Conservation (phyloP, 2,797 vertebrate genomes). For the Etheostoma nigrum region DNA sequence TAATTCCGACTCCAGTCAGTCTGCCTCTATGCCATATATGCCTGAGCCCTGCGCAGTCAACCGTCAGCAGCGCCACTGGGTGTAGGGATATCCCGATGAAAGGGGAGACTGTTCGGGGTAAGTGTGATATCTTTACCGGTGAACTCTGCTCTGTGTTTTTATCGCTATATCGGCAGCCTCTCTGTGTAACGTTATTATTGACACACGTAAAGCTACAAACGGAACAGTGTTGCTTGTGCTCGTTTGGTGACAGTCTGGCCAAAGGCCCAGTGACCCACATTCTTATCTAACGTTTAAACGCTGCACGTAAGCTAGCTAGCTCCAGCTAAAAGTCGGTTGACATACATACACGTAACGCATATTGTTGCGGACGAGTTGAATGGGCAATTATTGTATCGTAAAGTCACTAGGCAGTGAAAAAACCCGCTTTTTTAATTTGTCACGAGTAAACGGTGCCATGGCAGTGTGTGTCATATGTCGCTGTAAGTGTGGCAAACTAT, state of each 20-base stretch:
- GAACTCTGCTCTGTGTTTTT: background rate
- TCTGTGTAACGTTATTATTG: background rate
- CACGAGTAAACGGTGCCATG: background rate
- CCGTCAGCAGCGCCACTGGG: slow-evolving; percentile 77
- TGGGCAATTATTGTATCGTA: background rate
- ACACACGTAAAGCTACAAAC: slow-evolving; percentile 16
- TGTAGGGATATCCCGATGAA: slow-evolving; percentile 74
- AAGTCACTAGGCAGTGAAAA: slow-evolving; percentile 23
- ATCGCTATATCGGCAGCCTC: background rate
- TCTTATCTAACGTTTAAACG: slow-evolving; percentile 69
- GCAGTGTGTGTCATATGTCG: slow-evolving; percentile 29
- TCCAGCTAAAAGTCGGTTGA: slow-evolving; percentile 67
- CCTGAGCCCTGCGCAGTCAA: slow-evolving; percentile 68
- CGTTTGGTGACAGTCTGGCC: slow-evolving; percentile 57
- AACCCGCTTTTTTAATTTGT: background rate
- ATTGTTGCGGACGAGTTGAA: slow-evolving; percentile 40
- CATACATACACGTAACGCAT: slow-evolving; percentile 31
- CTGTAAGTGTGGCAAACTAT: slow-evolving; percentile 44
- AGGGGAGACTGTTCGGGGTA: slow-evolving; percentile 63
- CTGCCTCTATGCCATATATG: slow-evolving; percentile 16
- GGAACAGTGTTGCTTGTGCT: slow-evolving; percentile 33
- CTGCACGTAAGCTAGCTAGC: slow-evolving; percentile 66
- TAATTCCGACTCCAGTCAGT: slow-evolving; percentile 69
- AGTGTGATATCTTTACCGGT: slow-evolving; percentile 49
- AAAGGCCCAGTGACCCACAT: slow-evolving; percentile 79